Evolutionary conservation across 2,797 vertebrate genomes (phyloP).

Genomic region (Sebastes baramenuke): DNA sequence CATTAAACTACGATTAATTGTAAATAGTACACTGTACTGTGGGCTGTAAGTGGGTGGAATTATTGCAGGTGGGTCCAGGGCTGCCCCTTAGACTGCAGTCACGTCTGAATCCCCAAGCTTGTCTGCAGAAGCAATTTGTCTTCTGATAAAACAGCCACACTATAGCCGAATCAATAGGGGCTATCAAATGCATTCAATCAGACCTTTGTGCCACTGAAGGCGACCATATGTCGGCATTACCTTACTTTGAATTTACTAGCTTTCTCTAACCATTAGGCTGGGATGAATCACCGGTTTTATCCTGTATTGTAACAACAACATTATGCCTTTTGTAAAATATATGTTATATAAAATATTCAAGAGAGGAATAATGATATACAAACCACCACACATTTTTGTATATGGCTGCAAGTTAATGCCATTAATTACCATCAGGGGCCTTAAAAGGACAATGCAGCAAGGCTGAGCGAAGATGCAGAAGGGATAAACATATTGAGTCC

Average conservation of each 20-base stretch:
- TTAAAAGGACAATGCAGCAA: neutral
- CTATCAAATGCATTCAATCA: conserved; percentile 73
- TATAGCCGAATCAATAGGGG: conserved; percentile 67
- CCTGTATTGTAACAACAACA: neutral
- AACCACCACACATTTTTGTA: neutral
- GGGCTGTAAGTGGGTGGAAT: conserved; percentile 1
- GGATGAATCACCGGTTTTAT: conserved; percentile 2
- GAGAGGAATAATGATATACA: neutral
- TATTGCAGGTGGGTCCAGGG: conserved; percentile 29
- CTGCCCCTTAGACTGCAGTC: conserved; percentile 42
- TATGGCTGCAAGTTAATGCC: neutral
- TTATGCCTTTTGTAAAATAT: neutral
- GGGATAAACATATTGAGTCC: neutral
- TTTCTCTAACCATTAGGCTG: conserved; percentile 28
- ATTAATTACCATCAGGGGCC: neutral
- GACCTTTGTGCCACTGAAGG: conserved; percentile 59
- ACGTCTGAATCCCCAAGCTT: conserved; percentile 41
- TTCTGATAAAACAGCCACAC: conserved; percentile 65
- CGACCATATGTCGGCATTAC: conserved; percentile 46
- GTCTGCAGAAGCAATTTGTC: conserved; percentile 72
- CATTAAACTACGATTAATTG: neutral
- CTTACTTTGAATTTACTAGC: conserved; percentile 41
- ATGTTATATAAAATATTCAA: neutral
- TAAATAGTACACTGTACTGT: neutral
- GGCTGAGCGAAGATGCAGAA: neutral